Evolutionary conservation across 2,888 invertebrate genomes (phyloP).

Genomic region (Anthrax anthrax): DNA sequence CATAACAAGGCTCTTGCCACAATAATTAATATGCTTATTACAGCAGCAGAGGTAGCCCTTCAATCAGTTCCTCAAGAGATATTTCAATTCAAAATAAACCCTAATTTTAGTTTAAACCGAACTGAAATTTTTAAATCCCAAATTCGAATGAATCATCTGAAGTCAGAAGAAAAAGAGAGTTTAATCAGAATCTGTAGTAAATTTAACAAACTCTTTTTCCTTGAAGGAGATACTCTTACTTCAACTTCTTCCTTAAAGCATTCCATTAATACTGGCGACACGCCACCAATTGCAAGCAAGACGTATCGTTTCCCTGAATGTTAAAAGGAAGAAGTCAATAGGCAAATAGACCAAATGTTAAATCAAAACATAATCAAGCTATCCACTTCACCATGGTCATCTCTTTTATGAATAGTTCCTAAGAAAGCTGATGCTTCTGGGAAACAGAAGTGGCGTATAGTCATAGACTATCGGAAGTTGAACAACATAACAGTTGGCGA

Average conservation of each 20-base stretch:
- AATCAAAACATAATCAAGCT: slow-evolving; percentile 1
- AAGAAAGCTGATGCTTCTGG: slow-evolving; percentile 12
- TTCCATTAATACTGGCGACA: slow-evolving; percentile 2
- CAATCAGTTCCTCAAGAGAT: background rate
- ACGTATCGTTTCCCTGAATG: slow-evolving; percentile 7
- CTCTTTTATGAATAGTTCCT: slow-evolving; percentile 13
- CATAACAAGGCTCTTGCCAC: background rate
- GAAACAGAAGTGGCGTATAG: slow-evolving; percentile 11
- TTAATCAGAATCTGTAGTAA: slow-evolving; percentile 3
- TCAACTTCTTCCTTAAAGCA: slow-evolving; percentile 4
- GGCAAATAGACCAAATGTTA: background rate
- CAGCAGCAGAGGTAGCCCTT: background rate
- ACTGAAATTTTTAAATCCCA: background rate
- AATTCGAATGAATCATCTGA: slow-evolving; percentile 13
- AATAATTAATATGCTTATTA: background rate
- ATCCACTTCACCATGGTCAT: slow-evolving; percentile 6
- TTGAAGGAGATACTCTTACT: slow-evolving; percentile 4
- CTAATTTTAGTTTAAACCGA: background rate
- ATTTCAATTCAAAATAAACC: background rate
- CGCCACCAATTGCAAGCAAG: slow-evolving; percentile 2
- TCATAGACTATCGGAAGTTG: slow-evolving; percentile 12
- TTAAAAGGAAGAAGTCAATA: slow-evolving; percentile 6
- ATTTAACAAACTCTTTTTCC: slow-evolving; percentile 6
- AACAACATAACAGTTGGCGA: slow-evolving; percentile 12
- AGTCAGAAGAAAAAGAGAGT: slow-evolving; percentile 13